phyloP scores from a whole-genome alignment of 2,888 invertebrate genomes.

The Zaprionus obscuricornis region DNA sequence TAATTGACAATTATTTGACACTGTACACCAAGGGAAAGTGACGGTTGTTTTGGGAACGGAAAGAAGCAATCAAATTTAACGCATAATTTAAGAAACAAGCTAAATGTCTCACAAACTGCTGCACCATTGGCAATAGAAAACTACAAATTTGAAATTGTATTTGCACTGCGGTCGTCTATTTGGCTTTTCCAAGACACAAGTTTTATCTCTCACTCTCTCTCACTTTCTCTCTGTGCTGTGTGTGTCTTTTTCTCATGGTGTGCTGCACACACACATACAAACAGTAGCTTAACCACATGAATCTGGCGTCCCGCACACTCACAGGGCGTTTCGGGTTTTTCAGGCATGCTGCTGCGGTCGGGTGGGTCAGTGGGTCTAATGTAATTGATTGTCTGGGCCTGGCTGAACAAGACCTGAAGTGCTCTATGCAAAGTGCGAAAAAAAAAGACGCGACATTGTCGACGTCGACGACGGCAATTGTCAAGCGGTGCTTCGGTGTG shows the following conservation, averaged over 20 bases:
- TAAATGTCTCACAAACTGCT: conserved; percentile 7
- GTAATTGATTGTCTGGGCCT: conserved; percentile 68
- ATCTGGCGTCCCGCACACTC: conserved; percentile 32
- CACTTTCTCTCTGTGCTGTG: not conserved
- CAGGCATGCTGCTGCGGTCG: conserved; percentile 43
- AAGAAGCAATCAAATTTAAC: not conserved
- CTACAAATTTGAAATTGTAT: conserved; percentile 40
- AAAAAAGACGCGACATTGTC: conserved; percentile 32
- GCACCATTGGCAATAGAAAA: conserved; percentile 38
- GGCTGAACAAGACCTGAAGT: conserved; percentile 45
- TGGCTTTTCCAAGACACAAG: conserved; percentile 35
- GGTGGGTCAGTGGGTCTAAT: conserved; percentile 52
- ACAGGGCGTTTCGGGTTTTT: conserved; percentile 25
- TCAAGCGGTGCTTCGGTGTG: conserved; percentile 2
- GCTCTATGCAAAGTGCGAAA: conserved; percentile 39
- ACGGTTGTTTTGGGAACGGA: not conserved
- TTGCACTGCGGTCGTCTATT: conserved; percentile 40
- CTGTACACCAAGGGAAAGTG: not conserved
- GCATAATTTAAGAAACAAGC: conserved; percentile 4
- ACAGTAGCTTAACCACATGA: conserved; percentile 37
- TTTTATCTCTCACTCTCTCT: not conserved
- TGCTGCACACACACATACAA: not conserved
- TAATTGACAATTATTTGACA: not conserved
- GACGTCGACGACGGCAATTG: no score
- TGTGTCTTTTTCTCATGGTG: not conserved